phyloP scores from a whole-genome alignment of 1,140 invertebrate genomes.

The Archivesica marissinica region DNA sequence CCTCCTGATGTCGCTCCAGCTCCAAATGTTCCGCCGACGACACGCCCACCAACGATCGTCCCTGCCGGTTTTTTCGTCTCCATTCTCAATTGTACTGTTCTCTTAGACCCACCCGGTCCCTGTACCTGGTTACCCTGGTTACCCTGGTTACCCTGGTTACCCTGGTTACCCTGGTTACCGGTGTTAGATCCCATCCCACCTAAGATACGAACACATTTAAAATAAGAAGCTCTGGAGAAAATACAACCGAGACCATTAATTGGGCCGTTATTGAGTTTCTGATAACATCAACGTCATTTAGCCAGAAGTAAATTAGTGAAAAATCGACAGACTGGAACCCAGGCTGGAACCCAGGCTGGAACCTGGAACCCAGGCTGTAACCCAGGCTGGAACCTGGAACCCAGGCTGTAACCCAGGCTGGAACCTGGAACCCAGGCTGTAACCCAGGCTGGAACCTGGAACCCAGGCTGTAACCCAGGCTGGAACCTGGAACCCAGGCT shows the following conservation, averaged over 20 bases:
- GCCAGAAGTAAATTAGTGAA: no score
- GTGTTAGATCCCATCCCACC: conserved; percentile 21
- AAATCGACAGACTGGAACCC: no score
- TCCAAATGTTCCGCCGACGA: conserved; percentile 41
- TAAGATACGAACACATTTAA: not conserved
- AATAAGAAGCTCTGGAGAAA: not conserved
- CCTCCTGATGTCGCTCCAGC: not conserved
- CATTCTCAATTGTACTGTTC: conserved; percentile 17
- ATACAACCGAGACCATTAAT: not conserved
- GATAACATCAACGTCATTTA: no score
- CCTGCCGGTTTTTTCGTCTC: conserved; percentile 34
- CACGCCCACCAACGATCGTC: conserved; percentile 35
- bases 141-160: conserved; percentile 13
- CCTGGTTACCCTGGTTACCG: not conserved
- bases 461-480: no score
- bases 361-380: no score
- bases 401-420: no score
- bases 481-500: no score
- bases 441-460: no score
- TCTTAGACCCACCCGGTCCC: not conserved
- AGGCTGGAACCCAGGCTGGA: no score
- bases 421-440: no score
- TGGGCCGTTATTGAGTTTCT: no score
- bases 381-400: no score
- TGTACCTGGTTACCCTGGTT: not conserved